Evolutionary conservation across 2,888 invertebrate genomes (phyloP).

Genomic region (Drosophila pseudotalamancana): DNA sequence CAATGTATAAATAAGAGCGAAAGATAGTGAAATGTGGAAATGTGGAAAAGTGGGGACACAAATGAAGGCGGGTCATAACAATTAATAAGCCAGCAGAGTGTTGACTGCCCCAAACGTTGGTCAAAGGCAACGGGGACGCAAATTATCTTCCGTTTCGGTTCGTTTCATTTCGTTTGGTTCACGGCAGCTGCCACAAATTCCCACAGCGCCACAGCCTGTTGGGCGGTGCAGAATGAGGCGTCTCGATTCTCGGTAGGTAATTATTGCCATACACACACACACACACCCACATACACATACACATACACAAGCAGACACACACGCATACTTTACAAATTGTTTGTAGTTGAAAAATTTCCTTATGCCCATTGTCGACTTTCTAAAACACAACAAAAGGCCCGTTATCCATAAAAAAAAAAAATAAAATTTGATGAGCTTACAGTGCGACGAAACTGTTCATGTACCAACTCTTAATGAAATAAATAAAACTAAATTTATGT

Average conservation of each 20-base stretch:
- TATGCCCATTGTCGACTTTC: slow-evolving; percentile 42
- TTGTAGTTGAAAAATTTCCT: slow-evolving; percentile 13
- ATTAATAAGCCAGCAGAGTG: slow-evolving; percentile 39
- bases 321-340: neutral
- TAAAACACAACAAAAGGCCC: slow-evolving; percentile 22
- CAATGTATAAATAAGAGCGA: neutral
- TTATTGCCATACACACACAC: slow-evolving; percentile 20
- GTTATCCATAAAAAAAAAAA: neutral
- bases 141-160: slow-evolving; percentile 10
- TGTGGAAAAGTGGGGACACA: slow-evolving; percentile 3
- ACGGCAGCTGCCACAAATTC: slow-evolving; percentile 49
- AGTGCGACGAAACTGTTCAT: slow-evolving; percentile 14
- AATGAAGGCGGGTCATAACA: slow-evolving; percentile 34
- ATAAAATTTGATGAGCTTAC: slow-evolving; percentile 2
- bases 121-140: neutral
- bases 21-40: neutral
- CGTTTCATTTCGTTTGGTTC: slow-evolving; percentile 4
- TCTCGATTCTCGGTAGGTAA: slow-evolving; percentile 26
- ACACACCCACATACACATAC: neutral
- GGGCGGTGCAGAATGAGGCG: neutral
- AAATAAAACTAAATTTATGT: no score
- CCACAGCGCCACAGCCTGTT: slow-evolving; percentile 26
- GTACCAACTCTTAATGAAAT: neutral
- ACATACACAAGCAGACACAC: slow-evolving; percentile 1
- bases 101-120: neutral